Percentiles rank a stretch among this genome's conserved stretches.
Conservation (phyloP, 2,888 invertebrate genomes). For the Onchidella celtica region DNA sequence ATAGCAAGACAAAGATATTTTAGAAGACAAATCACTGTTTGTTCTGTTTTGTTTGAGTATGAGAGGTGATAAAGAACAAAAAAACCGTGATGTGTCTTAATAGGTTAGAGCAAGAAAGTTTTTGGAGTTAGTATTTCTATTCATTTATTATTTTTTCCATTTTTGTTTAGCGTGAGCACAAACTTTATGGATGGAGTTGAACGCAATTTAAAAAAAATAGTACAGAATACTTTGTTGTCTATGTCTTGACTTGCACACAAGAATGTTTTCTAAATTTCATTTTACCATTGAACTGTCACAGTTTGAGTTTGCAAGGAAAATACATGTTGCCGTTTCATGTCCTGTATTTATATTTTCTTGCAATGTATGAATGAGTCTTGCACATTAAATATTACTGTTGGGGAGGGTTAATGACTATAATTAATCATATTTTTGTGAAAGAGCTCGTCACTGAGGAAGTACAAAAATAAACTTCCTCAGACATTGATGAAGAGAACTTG, state of each 20-base stretch:
- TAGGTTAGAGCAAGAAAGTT: slow-evolving; percentile 1
- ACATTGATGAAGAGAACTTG: neutral
- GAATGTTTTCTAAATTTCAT: neutral
- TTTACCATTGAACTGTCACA: neutral
- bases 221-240: neutral
- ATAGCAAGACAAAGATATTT: too few relatives aligned
- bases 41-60: neutral
- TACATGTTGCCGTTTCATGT: neutral
- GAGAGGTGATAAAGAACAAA: neutral
- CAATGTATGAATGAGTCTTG: neutral
- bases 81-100: slow-evolving; percentile 54
- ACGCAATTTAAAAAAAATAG: neutral
- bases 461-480: too few relatives aligned
- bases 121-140: neutral
- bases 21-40: neutral
- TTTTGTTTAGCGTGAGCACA: neutral
- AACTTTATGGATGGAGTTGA: neutral
- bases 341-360: neutral
- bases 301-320: neutral
- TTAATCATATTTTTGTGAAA: too few relatives aligned
- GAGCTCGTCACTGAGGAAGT: too few relatives aligned
- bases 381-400: too few relatives aligned
- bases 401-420: too few relatives aligned
- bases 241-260: neutral
- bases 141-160: neutral